Conservation (phyloP, 2,113 vertebrate genomes). For the Neotragus pygmaeus region DNA sequence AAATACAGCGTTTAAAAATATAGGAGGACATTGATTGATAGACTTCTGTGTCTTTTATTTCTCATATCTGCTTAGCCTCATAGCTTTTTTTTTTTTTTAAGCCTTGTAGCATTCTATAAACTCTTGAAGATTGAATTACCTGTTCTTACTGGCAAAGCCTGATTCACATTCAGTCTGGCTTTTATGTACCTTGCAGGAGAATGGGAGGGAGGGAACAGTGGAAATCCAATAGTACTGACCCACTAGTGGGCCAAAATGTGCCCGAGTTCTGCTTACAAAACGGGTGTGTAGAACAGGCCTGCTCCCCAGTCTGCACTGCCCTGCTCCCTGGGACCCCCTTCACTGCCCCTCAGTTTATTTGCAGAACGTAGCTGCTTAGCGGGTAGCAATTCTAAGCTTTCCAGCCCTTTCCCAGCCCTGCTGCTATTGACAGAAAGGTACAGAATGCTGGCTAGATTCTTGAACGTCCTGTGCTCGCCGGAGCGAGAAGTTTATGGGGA, state of each 20-base stretch:
- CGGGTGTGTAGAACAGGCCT: background rate
- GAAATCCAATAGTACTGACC: background rate
- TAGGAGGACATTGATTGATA: background rate
- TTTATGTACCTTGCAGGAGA: background rate
- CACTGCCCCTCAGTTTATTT: background rate
- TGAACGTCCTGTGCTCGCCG: background rate
- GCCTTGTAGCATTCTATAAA: background rate
- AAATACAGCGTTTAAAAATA: slow-evolving; percentile 1
- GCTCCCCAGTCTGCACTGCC: background rate
- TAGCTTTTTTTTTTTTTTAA: background rate
- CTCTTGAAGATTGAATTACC: background rate
- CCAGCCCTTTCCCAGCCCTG: background rate
- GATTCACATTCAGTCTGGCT: background rate
- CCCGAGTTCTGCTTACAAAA: background rate
- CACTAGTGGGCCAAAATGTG: background rate
- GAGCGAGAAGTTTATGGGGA: background rate
- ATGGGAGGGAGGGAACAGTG: background rate
- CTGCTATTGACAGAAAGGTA: background rate
- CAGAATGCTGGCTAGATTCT: background rate
- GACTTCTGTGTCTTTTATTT: background rate
- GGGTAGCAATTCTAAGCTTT: background rate
- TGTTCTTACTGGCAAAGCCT: background rate
- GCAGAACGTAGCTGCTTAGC: background rate
- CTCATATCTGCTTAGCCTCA: background rate
- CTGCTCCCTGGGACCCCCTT: background rate